A percentile compares a stretch with the other conserved stretches of the same genome.
Conservation (phyloP, 37 sponge, comb jelly and placozoan genomes). For the Oscarella lobularis region DNA sequence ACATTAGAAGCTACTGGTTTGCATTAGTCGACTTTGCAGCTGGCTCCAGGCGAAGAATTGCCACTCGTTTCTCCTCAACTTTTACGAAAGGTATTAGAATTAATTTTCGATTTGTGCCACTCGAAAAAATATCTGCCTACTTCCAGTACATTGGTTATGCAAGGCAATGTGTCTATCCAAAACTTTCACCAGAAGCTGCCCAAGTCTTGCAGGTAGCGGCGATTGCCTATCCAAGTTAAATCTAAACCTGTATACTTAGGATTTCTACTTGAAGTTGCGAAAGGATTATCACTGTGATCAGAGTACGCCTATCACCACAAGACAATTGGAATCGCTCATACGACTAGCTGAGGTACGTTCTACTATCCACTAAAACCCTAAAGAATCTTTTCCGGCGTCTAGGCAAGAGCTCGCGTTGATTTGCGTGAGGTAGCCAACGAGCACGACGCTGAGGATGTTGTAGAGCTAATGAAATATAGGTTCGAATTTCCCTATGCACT, state of each 20-base stretch:
- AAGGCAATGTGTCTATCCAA: constrained; percentile 64
- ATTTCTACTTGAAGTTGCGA: constrained; percentile 82
- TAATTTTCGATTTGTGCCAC: not conserved
- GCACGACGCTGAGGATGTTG: constrained; percentile 80
- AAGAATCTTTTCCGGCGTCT: not conserved
- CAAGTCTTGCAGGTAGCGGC: constrained; percentile 41
- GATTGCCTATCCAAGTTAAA: not conserved
- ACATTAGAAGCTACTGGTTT: too few relatives aligned
- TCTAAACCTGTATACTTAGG: constrained; percentile 19
- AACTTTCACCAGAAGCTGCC: constrained; percentile 58
- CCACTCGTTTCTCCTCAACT: constrained; percentile 64
- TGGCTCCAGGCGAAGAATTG: constrained; percentile 21
- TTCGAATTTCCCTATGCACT: not conserved
- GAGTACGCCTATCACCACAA: constrained; percentile 88
- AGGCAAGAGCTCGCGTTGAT: constrained; percentile 76
- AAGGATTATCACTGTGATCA: constrained; percentile 31
- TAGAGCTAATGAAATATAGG: constrained; percentile 87
- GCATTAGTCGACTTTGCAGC: too few relatives aligned
- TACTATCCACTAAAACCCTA: not conserved
- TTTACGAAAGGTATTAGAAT: constrained; percentile 44
- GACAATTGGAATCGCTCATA: constrained; percentile 92
- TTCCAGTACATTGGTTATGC: constrained; percentile 52
- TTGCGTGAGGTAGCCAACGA: constrained; percentile 63
- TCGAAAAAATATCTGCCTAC: too few relatives aligned
- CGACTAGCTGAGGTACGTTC: constrained; percentile 70